Conservation (phyloP, 2,113 vertebrate species). For the Nibea coibor region DNA sequence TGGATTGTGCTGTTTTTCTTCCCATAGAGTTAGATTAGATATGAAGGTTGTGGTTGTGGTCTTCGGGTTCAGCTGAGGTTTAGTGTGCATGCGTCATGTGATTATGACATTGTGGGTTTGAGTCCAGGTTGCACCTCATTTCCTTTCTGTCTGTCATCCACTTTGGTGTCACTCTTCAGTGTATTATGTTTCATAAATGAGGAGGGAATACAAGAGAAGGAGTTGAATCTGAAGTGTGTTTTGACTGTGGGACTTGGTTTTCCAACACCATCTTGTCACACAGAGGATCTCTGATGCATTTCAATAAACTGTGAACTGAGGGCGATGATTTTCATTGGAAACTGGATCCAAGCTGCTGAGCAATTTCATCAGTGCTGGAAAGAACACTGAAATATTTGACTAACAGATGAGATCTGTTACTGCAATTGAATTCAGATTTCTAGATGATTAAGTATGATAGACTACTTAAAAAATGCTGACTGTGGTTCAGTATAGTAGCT, state of each 20-base stretch:
- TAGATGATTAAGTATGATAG: constrained; percentile 15
- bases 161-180: constrained; percentile 17
- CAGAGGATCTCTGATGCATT: constrained; percentile 44
- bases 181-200: constrained; percentile 32
- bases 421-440: constrained; percentile 38
- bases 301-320: constrained; percentile 36
- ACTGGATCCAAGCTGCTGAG: constrained; percentile 44
- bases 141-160: constrained; percentile 44
- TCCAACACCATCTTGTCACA: constrained; percentile 28
- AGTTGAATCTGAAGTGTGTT: constrained; percentile 29
- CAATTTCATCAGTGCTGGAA: constrained; percentile 55
- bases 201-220: constrained; percentile 6
- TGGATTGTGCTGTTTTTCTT: constrained; percentile 24
- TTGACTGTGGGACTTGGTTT: constrained; percentile 21
- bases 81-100: constrained; percentile 1
- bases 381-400: constrained; percentile 36
- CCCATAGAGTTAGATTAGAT: constrained; percentile 31
- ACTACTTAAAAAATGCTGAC: constrained; percentile 21
- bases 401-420: constrained; percentile 50
- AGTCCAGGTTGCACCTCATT: constrained; percentile 47
- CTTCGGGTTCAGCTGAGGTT: constrained; percentile 43
- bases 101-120: constrained; percentile 40
- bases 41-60: constrained; percentile 47
- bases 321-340: constrained; percentile 31
- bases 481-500: constrained; percentile 9